These are phyloP conservation scores for Patella pellucida DNA, from an alignment of 2,888 invertebrate species.

Conservation along the genomic window DNA sequence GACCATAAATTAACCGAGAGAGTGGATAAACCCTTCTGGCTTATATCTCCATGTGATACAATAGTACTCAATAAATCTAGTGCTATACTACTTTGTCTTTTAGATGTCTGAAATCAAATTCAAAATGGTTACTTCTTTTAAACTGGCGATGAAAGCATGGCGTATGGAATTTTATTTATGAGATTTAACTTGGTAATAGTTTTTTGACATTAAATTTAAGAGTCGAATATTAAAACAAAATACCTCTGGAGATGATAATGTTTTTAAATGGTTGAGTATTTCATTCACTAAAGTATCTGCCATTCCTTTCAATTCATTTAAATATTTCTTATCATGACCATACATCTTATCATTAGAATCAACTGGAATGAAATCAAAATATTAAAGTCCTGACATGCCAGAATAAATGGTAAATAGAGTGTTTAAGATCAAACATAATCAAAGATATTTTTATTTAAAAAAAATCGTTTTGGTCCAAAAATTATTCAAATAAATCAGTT, in stretches of 20 bases:
- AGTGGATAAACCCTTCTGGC: conserved; percentile 74
- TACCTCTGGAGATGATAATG: conserved; percentile 76
- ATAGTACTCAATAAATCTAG: conserved; percentile 75
- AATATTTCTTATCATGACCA: conserved; percentile 89
- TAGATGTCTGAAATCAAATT: conserved; percentile 22
- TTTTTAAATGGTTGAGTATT: conserved; percentile 79
- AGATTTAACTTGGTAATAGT: too few species aligned
- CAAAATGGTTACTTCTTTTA: too few species aligned
- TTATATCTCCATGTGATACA: conserved; percentile 69
- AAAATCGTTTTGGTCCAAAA: too few species aligned
- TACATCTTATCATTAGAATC: conserved; percentile 94
- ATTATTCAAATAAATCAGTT: too few species aligned
- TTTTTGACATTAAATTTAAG: too few species aligned
- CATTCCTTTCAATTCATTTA: conserved; percentile 79
- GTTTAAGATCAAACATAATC: too few species aligned
- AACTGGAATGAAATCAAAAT: conserved; percentile 74
- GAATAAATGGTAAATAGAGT: too few species aligned
- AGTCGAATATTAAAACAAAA: conserved; percentile 13
- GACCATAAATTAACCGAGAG: conserved; percentile 88
- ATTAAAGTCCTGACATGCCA: too few species aligned
- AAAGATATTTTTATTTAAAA: too few species aligned
- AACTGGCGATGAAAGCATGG: too few species aligned
- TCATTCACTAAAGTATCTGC: conserved; percentile 80
- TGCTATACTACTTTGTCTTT: conserved; percentile 77
- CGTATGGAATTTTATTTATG: too few species aligned